Base-by-base conservation (phyloP, 2,888 invertebrate genomes). In the Pogonocherus hispidulus region DNA sequence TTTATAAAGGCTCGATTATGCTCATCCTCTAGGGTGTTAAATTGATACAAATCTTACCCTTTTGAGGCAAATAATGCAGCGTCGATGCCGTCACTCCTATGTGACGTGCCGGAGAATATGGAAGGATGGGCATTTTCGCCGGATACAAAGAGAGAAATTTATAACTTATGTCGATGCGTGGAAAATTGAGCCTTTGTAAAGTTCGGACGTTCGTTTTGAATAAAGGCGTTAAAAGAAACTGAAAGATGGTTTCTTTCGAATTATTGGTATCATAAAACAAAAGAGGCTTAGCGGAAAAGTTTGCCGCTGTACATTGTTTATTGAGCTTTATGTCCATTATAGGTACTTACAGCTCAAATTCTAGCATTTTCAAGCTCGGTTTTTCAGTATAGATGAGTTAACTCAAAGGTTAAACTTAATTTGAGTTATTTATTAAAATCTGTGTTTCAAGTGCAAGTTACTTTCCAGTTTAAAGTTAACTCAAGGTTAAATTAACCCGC, bases 11-110 rank as follows among this genome's bases (percentile, higher is more conserved):
- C 27, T 32, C 59, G 14, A 22, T 23, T 59, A 18, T 32, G 18
- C 47, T 32, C 35, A 2, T 35, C 19, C 62, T 51, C 62, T 19
- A 20, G 62, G 51, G 62, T 62, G 62, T 62, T 62, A 62, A 62
- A 62, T 62, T 51, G 62, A 62, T 51, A 62, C 62, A 62, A 62
- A 49, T 62, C 62, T 35, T 46, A 51, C 51, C 51, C 62, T 62
- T 57, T 59, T 49, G 35, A 62, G 37, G 51, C 18, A 37, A 46
- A 62, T 62, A 62, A 62, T 62, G 37, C 62, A 62, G 49, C 46
- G 37, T 59, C 35, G 51, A 62, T 35, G 62, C 35, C 51, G 27
- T 46, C 59, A 27, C 32, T 46, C 18, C 55, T 20, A 55, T 27
- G 20, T 46, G 41, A 44, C 57, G 57, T 46, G 57, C 23, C 44